phyloP scores from a whole-genome alignment of 1,140 invertebrate species.

The Bombus waltoni region DNA sequence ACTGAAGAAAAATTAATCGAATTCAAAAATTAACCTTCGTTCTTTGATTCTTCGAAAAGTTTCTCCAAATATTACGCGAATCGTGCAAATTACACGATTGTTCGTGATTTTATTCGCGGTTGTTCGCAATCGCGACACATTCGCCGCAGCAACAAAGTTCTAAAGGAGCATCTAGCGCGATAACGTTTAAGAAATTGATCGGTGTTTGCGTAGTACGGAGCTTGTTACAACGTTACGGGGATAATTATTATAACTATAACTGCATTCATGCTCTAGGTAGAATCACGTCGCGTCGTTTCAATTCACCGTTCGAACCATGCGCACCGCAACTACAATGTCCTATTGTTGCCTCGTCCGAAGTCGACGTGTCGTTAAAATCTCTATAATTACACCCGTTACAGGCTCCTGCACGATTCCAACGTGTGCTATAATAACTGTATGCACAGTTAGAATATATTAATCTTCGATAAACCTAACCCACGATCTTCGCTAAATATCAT shows the following conservation, averaged over 20 bases:
- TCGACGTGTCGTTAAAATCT: slow-evolving; percentile 42
- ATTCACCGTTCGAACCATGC: slow-evolving; percentile 33
- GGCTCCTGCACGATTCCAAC: not conserved
- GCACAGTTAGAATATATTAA: not conserved
- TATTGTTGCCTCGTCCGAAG: slow-evolving; percentile 32
- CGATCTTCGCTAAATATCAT: not conserved
- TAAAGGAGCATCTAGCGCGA: too few species aligned
- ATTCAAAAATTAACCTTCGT: too few species aligned
- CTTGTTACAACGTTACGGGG: not conserved
- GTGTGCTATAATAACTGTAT: not conserved
- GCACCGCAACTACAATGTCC: slow-evolving; percentile 3
- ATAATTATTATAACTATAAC: slow-evolving; percentile 33
- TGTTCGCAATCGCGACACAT: not conserved
- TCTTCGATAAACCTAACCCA: not conserved
- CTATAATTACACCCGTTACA: slow-evolving; percentile 44
- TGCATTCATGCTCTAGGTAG: not conserved
- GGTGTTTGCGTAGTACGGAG: slow-evolving; percentile 2
- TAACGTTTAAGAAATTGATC: slow-evolving; percentile 8
- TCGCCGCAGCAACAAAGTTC: not conserved
- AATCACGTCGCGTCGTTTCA: slow-evolving; percentile 33
- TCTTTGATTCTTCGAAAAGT: too few species aligned
- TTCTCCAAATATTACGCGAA: too few species aligned
- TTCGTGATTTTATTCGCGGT: not conserved
- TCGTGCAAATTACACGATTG: not conserved
- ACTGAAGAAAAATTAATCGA: too few species aligned